Evolutionary conservation across 2,797 vertebrate genomes (phyloP).

Genomic region (Morelia viridis): DNA sequence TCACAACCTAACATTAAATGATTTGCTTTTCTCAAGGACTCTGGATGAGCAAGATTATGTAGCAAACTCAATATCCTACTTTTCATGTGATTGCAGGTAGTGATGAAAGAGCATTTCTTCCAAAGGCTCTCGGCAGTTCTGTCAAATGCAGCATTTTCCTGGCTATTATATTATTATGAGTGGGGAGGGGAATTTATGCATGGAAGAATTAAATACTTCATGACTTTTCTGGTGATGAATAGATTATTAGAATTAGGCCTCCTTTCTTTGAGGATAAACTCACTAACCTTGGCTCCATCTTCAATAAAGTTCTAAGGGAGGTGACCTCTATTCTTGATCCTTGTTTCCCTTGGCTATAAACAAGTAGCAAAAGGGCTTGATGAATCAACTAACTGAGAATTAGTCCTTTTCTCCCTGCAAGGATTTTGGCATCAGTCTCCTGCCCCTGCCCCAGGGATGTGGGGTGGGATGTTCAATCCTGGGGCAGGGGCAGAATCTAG

Average conservation of each 20-base stretch:
- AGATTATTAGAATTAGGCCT: background rate
- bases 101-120: constrained; percentile 4
- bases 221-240: background rate
- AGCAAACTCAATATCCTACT: constrained; percentile 23
- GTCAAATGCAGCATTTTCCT: background rate
- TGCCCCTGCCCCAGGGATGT: background rate
- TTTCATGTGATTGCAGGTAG: constrained; percentile 4
- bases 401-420: background rate
- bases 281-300: background rate
- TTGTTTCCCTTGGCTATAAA: background rate
- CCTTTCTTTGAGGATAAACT: background rate
- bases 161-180: background rate
- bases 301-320: background rate
- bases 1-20: constrained; percentile 28
- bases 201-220: background rate
- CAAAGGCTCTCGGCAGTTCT: background rate
- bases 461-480: background rate
- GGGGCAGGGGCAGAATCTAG: background rate
- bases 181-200: background rate
- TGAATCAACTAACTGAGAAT: background rate
- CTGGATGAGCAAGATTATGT: constrained; percentile 23
- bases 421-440: background rate
- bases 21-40: constrained; percentile 27
- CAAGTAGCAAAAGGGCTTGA: background rate
- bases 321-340: background rate